Base-by-base conservation (phyloP, 2,888 invertebrate genomes). In the Drosophila nr. perissopoda region DNA sequence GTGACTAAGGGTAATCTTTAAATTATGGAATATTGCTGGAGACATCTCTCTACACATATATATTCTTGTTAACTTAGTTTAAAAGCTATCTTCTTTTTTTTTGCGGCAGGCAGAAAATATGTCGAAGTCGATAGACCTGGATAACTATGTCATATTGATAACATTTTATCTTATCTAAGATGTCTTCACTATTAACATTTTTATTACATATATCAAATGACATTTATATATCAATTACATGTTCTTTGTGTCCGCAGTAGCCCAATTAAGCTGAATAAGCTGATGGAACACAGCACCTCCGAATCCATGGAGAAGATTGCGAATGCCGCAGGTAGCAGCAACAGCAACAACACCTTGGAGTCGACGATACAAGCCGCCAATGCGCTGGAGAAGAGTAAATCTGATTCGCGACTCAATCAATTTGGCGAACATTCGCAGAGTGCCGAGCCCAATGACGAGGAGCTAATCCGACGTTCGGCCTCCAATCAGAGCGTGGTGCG, bases 361-460 rank as follows among this genome's bases (percentile, higher is more conserved):
- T 58, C 79, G 0, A 38, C 27, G 8, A 33, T 52, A 11, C 51
- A 74, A 54, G 76, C 79, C 40, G 77, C 80, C 42, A 91, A 82
- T 82, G 89, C 93, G 11, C 90, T 94, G 62, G 95, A 95, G 88
- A 95, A 95, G 82, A 95, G 95, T 90, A 95, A 95, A 91, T 95
- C 95, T 0, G 95, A 95, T 89, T 95, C 95, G 27, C 95, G 95
- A 88, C 92, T 95, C 48, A 94, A 94, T 82, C 94, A 94, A 73
- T 92, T 91, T 66, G 89, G 89, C 70, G 91, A 88, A 2, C 82
- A 80, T 57, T 82, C 74, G 10, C 83, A 86, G 7, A 34, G 70
- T 34, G 31, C 85, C 88, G 77, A 89, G 25, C 63, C 81, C n/a
- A 79, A 90, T 49, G 90, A 91, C 25, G 94, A 90, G 84, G 94